Base-by-base conservation (phyloP, 2,888 invertebrate species). In the Fragum whitleyi region DNA sequence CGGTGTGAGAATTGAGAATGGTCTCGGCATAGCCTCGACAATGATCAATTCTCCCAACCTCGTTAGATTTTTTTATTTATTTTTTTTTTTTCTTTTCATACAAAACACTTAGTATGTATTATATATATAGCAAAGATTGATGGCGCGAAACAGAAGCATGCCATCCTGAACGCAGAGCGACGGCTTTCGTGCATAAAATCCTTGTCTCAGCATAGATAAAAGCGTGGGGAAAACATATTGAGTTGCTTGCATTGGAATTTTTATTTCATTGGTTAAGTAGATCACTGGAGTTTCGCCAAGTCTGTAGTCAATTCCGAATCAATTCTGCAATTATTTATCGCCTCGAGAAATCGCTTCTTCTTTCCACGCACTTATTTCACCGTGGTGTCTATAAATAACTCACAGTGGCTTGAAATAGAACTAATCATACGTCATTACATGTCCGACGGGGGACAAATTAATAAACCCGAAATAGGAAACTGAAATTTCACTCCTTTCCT, bases 361-460 rank as follows among this genome's bases (percentile, higher is more conserved):
- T 47, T 47, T 47, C 47, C 47, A 47, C 47, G 47, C 47, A 47
- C 47, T 47, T 47, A 47, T 47, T 47, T 47, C 47, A 47, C 47
- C 47, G 16, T 47, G 47, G 19, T 9, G 47, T 47, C 19, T 47
- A 14, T 47, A 47, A 19, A 47, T 19, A 47, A 19, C 14, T 19
- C 47, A 14, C 19, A 3, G 19, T n/a, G 47, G 47, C 47, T 16
- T 9, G 47, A 47, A 47, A 47, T 47, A 47, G 47, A 47, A 5
- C 47, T 47, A 47, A 47, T 47, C 5, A 47, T 47, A 47, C 47
- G 47, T 47, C 47, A 47, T n/a, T n/a, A 47, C 19, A 47, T 47
- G 47, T 5, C 47, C 47, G 14, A n/a, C 47, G 14, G 47, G 47
- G 47, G 47, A n/a, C 14, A 14, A 47, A 3, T 47, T n/a, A 5